Percentiles rank a stretch among this genome's conserved stretches.
Evolutionary conservation across 2,888 invertebrate genomes (phyloP).

Genomic region (Tipula helvola): DNA sequence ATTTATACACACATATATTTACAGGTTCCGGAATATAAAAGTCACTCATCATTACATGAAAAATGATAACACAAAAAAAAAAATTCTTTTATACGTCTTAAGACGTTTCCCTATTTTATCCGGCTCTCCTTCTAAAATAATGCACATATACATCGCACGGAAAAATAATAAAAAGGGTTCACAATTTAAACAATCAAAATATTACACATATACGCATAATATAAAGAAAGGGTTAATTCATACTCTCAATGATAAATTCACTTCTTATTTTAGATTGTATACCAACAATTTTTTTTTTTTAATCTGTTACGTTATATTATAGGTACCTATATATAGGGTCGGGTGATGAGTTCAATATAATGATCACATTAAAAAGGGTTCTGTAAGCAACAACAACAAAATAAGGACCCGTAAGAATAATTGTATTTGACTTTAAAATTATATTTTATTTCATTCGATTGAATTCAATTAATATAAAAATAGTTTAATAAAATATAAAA

Average conservation of each 20-base stretch:
- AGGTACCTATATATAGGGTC: background rate
- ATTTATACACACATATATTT: background rate
- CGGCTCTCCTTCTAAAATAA: background rate
- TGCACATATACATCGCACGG: background rate
- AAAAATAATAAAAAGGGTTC: background rate
- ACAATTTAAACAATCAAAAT: slow-evolving; percentile 7
- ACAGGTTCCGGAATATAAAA: background rate
- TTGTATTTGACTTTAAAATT: background rate
- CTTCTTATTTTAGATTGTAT: background rate
- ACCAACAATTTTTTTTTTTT: background rate
- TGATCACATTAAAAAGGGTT: background rate
- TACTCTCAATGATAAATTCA: background rate
- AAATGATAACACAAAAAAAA: slow-evolving; percentile 4
- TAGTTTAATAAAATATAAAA: background rate
- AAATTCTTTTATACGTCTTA: background rate
- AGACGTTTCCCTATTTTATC: background rate
- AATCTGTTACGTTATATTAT: background rate
- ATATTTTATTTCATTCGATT: background rate
- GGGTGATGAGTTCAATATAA: slow-evolving; percentile 6
- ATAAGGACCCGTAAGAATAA: background rate
- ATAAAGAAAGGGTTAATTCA: background rate
- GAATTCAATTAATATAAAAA: background rate
- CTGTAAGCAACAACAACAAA: background rate
- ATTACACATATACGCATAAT: background rate
- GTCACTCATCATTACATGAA: slow-evolving; percentile 9